phyloP scores from a whole-genome alignment of 2,113 vertebrate genomes.

The Caracal caracal region DNA sequence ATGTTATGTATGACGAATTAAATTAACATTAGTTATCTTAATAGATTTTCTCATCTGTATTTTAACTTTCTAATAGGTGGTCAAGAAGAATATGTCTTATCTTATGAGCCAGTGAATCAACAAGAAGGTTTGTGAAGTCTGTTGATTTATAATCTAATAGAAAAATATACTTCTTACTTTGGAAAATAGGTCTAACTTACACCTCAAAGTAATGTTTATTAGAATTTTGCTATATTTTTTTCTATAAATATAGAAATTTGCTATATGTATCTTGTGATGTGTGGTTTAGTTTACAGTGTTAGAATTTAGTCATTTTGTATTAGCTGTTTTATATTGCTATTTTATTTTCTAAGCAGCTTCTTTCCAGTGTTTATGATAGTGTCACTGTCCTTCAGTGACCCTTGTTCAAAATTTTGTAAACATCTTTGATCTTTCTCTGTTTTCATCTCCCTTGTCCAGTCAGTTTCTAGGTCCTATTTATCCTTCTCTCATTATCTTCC shows the following conservation, averaged over 20 bases:
- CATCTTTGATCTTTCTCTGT: conserved; percentile 12
- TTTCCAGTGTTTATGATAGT: not conserved
- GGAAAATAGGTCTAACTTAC: not conserved
- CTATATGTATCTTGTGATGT: conserved; percentile 21
- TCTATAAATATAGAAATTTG: not conserved
- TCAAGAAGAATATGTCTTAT: conserved; percentile 97
- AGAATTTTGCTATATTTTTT: conserved; percentile 20
- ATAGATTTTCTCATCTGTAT: conserved; percentile 70
- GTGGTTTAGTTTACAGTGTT: not conserved
- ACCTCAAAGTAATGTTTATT: not conserved
- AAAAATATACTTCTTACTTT: conserved; percentile 5
- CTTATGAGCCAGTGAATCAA: conserved; percentile 96
- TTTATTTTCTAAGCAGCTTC: conserved; percentile 39
- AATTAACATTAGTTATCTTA: not conserved
- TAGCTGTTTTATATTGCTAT: not conserved
- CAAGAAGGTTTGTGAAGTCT: conserved; percentile 93
- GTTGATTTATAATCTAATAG: not conserved
- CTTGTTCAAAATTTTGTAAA: conserved; percentile 16
- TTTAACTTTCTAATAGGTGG: conserved; percentile 89
- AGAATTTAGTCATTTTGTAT: conserved; percentile 9
- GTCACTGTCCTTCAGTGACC: not conserved
- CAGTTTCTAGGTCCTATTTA: conserved; percentile 8
- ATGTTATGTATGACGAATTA: not conserved
- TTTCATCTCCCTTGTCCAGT: not conserved
- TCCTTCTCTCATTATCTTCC: not conserved